Percentiles rank a stretch among this genome's conserved stretches.
phyloP scores from a whole-genome alignment of 2,113 vertebrate species.

The Chrysemys picta region DNA sequence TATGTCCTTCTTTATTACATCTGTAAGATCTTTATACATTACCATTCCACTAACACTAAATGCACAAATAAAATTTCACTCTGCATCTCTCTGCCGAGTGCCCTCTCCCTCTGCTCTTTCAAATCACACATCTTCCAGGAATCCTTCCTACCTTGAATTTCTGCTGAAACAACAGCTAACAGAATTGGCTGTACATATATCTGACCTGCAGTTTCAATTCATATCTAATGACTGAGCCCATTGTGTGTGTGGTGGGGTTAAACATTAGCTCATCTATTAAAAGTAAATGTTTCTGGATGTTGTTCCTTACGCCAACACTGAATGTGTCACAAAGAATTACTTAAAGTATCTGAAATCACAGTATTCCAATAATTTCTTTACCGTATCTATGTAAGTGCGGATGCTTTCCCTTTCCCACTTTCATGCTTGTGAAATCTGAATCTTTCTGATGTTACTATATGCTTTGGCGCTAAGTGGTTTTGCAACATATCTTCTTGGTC shows the following conservation, averaged over 20 bases:
- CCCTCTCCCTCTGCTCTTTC: constrained; percentile 16
- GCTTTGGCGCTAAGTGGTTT: neutral
- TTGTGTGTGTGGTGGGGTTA: neutral
- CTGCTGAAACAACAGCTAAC: neutral
- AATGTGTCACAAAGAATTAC: neutral
- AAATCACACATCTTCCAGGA: constrained; percentile 57
- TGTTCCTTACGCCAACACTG: neutral
- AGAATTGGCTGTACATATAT: neutral
- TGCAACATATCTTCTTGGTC: neutral
- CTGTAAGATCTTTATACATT: constrained; percentile 12
- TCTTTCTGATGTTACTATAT: neutral
- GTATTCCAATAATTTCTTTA: neutral
- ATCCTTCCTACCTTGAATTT: constrained; percentile 5
- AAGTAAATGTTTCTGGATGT: neutral
- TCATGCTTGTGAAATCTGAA: neutral
- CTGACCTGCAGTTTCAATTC: neutral
- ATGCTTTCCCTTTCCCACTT: neutral
- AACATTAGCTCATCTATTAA: neutral
- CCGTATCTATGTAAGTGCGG: neutral
- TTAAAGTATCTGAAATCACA: neutral
- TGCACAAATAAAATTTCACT: neutral
- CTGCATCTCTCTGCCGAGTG: neutral
- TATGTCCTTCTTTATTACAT: neutral
- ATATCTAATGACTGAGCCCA: neutral
- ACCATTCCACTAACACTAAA: constrained; percentile 33